Evolutionary conservation across 2,797 vertebrate species (phyloP), one percentile per base, ranked within the genome.

Genomic region (Capromys pilorides): DNA sequence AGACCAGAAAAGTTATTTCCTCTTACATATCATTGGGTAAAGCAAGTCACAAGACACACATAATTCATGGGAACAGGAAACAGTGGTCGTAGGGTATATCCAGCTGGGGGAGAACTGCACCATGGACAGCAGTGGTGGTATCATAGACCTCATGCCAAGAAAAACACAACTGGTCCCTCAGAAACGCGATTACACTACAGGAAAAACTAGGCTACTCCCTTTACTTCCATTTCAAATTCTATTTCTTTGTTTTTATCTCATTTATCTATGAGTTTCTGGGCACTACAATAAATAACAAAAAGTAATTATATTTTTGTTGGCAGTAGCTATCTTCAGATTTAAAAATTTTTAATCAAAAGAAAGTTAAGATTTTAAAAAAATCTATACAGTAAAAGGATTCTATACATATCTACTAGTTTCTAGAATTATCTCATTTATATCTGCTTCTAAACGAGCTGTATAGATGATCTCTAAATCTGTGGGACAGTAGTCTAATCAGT

Each of bases 361-460:
- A 57, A 89, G 92, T 73, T 59, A 95, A 66, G n/a, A 66, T 87
- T 67, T 93, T 59, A 88, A 79, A 77, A 77, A 89, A 57, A n/a
- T 94, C 13, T 73, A 41, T 14, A 51, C 13, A 91, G 61, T 95
- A 59, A 96, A 95, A 97, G 89, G 49, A 92, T 18, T 19, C 51
- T 86, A 69, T 45, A 14, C 16, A 51, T 13, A 62, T 39, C 45
- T 75, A 0, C 28, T 78, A 88, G 49, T 96, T 78, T 91, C 86
- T 31, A n/a, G 71, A 96, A 96, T 54, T 51, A 45, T 59, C 81
- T 90, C 75, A 88, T 86, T 90, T 89, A 86, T 61, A 61, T 36
- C 0, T 33, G 7, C 26, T 83, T 80, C 81, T 18, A 91, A 96
- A 64, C 41, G 57, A 86, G 54, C 94, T 79, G 91, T 54, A 54